Conservation (phyloP, 2,797 vertebrate species). For the Sebastes kiyomatsui region DNA sequence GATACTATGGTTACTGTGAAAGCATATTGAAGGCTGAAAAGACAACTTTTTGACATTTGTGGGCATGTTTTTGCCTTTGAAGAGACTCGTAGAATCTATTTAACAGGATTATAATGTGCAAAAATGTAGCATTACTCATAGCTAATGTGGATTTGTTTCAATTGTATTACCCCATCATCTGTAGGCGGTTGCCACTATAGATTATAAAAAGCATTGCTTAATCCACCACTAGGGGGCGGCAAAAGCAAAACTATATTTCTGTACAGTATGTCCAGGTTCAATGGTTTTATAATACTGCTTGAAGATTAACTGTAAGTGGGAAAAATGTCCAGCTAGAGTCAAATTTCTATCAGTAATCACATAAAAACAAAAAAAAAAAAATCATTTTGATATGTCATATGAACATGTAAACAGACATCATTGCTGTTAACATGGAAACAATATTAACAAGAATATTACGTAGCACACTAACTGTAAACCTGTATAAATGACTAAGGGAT, state of each 20-base stretch:
- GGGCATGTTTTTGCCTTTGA: neutral
- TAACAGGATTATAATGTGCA: neutral
- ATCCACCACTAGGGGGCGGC: conserved; percentile 36
- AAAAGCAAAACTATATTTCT: conserved; percentile 14
- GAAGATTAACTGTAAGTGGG: neutral
- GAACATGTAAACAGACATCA: neutral
- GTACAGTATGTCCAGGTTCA: neutral
- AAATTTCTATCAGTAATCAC: neutral
- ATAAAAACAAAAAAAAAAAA: neutral
- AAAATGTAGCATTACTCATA: neutral
- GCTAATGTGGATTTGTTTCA: neutral
- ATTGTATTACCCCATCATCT: neutral
- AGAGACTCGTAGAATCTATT: neutral
- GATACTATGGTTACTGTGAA: neutral
- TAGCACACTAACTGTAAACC: neutral
- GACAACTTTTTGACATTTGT: neutral
- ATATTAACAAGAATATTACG: neutral
- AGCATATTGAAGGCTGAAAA: neutral
- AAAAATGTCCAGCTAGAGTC: neutral
- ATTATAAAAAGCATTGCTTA: neutral
- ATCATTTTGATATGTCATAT: neutral
- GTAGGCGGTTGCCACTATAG: neutral
- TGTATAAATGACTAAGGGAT: neutral
- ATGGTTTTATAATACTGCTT: neutral
- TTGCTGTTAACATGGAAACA: neutral